A percentile compares a stretch with the other conserved stretches of the same genome.
Evolutionary conservation across 2,797 vertebrate species (phyloP).

Genomic region (Anisognathus igniventris): DNA sequence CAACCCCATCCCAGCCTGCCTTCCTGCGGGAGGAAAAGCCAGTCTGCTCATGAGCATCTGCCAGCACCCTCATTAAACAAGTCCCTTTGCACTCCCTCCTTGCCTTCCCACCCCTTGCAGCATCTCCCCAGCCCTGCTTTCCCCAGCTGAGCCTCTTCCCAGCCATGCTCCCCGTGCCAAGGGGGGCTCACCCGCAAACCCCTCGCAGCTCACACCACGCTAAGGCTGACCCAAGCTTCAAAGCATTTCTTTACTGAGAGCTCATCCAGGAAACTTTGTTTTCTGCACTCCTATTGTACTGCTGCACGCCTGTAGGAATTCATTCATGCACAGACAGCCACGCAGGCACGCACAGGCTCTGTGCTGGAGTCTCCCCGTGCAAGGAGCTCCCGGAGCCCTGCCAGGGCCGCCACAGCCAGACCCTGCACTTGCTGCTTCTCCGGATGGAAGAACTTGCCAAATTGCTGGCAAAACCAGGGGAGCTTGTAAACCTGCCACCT

Average conservation of each 20-base stretch:
- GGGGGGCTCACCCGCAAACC: not conserved
- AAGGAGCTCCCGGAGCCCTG: not conserved
- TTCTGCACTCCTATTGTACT: not conserved
- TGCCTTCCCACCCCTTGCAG: not conserved
- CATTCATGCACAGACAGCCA: not conserved
- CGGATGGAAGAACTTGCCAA: not conserved
- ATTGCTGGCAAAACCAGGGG: not conserved
- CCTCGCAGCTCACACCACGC: not conserved
- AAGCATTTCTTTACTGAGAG: not conserved
- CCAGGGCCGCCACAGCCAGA: not conserved
- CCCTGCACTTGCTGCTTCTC: not conserved
- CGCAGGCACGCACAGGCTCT: not conserved
- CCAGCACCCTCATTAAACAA: not conserved
- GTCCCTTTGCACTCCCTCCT: too few relatives aligned
- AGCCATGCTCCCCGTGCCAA: fast-evolving
- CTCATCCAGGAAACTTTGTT: not conserved
- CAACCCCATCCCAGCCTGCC: not conserved
- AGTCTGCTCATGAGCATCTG: not conserved
- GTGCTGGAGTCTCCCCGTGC: not conserved
- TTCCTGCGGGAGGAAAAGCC: fast-evolving
- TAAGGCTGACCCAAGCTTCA: not conserved
- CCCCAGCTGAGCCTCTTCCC: not conserved
- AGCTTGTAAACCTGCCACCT: not conserved
- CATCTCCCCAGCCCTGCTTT: not conserved
- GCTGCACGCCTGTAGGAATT: not conserved